phyloP scores from a whole-genome alignment of 2,888 invertebrate genomes.

The Hyles lineata region DNA sequence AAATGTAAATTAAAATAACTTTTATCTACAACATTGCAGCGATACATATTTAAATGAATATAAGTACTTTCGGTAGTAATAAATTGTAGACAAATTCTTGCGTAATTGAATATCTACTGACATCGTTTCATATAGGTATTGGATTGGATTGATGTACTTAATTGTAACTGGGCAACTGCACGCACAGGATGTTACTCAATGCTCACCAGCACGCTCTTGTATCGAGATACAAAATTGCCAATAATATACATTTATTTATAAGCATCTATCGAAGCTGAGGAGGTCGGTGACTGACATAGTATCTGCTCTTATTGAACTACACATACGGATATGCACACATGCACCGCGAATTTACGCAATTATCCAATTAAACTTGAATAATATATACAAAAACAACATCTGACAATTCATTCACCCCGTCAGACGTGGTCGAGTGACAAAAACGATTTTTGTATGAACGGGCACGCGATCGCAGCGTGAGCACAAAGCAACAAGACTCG shows the following conservation, averaged over 20 bases:
- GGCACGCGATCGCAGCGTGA: slow-evolving; percentile 64
- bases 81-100: too few relatives aligned
- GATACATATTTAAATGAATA: background rate
- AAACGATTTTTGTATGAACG: slow-evolving; percentile 34
- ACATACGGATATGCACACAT: background rate
- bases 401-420: slow-evolving; percentile 36
- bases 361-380: background rate
- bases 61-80: too few relatives aligned
- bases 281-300: slow-evolving; percentile 41
- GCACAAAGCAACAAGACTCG: slow-evolving; percentile 35
- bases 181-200: slow-evolving; percentile 58
- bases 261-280: slow-evolving; percentile 38
- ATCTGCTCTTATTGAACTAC: slow-evolving; percentile 28
- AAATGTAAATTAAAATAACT: background rate
- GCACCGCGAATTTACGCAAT: background rate
- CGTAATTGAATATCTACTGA: background rate
- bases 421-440: slow-evolving; percentile 24
- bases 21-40: background rate
- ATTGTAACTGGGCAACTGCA: slow-evolving; percentile 31
- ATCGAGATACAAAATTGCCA: slow-evolving; percentile 37
- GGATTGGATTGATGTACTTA: background rate
- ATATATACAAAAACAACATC: slow-evolving; percentile 12
- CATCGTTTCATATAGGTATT: background rate
- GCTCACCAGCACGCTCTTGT: slow-evolving; percentile 32
- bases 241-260: slow-evolving; percentile 33